These are phyloP conservation scores for Agrotis segetum DNA, from an alignment of 2,888 invertebrate species.

Conservation along the genomic window DNA sequence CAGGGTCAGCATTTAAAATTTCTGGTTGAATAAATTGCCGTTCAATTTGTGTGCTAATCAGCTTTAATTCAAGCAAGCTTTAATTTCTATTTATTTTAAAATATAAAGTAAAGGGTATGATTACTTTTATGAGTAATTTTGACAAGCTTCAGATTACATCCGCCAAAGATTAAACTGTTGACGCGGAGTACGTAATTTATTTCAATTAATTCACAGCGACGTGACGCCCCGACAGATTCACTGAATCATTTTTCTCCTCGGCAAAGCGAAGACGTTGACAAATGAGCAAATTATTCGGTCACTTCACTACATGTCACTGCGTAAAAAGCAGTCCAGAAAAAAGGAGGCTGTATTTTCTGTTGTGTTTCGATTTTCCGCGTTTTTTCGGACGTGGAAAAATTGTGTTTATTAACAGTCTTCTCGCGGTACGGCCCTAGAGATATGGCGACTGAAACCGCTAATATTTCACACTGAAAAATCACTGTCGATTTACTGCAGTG, in stretches of 20 bases:
- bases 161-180: conserved; percentile 80
- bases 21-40: neutral
- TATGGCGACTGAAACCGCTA: conserved; percentile 79
- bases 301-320: conserved; percentile 79
- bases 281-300: conserved; percentile 87
- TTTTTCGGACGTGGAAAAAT: conserved; percentile 71
- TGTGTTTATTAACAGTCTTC: conserved; percentile 79
- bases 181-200: conserved; percentile 84
- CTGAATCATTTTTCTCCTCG: conserved; percentile 88
- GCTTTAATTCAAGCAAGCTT: neutral
- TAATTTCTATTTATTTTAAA: neutral
- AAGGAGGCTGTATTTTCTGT: conserved; percentile 57
- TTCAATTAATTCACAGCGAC: conserved; percentile 87
- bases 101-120: conserved; percentile 7
- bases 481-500: conserved; percentile 83
- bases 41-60: neutral
- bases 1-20: conserved; percentile 13
- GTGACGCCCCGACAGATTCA: conserved; percentile 85
- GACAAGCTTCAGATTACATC: conserved; percentile 77
- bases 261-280: conserved; percentile 86
- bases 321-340: conserved; percentile 66
- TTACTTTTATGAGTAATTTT: conserved; percentile 71
- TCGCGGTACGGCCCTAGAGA: conserved; percentile 73
- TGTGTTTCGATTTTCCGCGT: conserved; percentile 65
- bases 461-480: conserved; percentile 85